These are phyloP conservation scores for Meandrina meandrites DNA, from an alignment of 92 coral and sea anemone species.

Conservation along the genomic window DNA sequence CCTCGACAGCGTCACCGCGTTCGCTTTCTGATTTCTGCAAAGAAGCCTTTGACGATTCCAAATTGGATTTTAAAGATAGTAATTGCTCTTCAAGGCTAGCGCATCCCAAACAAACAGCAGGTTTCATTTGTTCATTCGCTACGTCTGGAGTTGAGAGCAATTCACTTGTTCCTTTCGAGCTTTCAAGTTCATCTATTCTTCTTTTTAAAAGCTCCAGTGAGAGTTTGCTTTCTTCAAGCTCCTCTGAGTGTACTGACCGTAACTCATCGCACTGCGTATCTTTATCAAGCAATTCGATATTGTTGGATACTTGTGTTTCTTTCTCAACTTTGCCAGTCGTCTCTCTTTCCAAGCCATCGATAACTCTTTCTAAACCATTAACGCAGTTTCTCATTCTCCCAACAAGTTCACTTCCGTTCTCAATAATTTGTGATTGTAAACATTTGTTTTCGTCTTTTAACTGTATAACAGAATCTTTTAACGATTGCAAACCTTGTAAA, in stretches of 20 bases:
- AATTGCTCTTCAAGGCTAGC: conserved; percentile 51
- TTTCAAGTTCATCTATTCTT: conserved; percentile 31
- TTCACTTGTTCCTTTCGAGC: conserved; percentile 8
- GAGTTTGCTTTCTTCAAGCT: conserved; percentile 66
- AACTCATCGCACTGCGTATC: conserved; percentile 50
- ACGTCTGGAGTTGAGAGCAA: not conserved
- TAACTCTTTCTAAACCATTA: conserved; percentile 56
- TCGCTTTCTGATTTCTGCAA: conserved; percentile 69
- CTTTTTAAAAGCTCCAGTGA: conserved; percentile 37
- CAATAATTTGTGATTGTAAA: conserved; percentile 61
- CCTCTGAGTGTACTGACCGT: conserved; percentile 40
- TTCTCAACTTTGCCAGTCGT: conserved; percentile 15
- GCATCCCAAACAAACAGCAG: conserved; percentile 60
- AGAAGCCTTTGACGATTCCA: conserved; percentile 49
- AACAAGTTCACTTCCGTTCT: conserved; percentile 52
- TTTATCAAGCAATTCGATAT: conserved; percentile 22
- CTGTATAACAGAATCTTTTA: conserved; percentile 58
- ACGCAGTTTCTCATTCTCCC: conserved; percentile 62
- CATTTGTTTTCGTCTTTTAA: conserved; percentile 56
- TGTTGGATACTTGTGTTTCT: conserved; percentile 36
- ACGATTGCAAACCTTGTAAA: conserved; percentile 53
- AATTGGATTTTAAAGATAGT: conserved; percentile 45
- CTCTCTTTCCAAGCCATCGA: conserved; percentile 38
- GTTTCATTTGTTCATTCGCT: not conserved
- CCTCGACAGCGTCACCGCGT: conserved; percentile 71